Conservation (phyloP, 2,888 invertebrate species). For the Lathronympha strigana region DNA sequence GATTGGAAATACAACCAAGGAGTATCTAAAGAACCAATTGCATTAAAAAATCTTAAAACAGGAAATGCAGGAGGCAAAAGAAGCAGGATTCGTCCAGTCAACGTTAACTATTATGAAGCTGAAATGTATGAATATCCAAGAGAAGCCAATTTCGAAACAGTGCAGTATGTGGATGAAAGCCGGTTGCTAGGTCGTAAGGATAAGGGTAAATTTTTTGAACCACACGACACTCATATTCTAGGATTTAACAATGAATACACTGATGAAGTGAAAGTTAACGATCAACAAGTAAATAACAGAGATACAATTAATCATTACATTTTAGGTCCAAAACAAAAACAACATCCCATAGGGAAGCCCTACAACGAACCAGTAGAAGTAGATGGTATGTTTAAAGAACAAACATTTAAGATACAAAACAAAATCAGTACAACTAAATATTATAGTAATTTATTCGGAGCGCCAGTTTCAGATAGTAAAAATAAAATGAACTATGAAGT, state of each 20-base stretch:
- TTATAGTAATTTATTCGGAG: neutral
- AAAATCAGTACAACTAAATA: neutral
- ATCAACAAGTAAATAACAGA: neutral
- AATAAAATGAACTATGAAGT: neutral
- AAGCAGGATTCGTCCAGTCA: neutral
- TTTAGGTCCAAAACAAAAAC: neutral
- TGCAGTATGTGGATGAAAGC: slow-evolving; percentile 9
- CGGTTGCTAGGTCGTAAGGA: neutral
- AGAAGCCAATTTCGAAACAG: neutral
- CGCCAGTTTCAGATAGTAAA: neutral
- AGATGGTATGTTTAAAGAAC: neutral
- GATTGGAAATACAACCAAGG: slow-evolving; percentile 5
- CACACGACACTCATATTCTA: neutral
- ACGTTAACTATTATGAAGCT: neutral
- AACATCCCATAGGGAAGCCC: neutral
- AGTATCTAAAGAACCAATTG: neutral
- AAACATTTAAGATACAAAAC: neutral
- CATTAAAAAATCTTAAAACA: slow-evolving; percentile 10
- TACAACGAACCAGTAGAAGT: neutral
- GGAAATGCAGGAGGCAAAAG: neutral
- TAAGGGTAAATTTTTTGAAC: no score
- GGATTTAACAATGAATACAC: neutral
- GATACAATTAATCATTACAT: neutral
- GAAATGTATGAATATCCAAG: neutral
- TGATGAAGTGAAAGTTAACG: neutral